Evolutionary conservation across 2,888 invertebrate species (phyloP), one percentile per base, ranked within the genome.

Genomic region (Autographa pulchrina): DNA sequence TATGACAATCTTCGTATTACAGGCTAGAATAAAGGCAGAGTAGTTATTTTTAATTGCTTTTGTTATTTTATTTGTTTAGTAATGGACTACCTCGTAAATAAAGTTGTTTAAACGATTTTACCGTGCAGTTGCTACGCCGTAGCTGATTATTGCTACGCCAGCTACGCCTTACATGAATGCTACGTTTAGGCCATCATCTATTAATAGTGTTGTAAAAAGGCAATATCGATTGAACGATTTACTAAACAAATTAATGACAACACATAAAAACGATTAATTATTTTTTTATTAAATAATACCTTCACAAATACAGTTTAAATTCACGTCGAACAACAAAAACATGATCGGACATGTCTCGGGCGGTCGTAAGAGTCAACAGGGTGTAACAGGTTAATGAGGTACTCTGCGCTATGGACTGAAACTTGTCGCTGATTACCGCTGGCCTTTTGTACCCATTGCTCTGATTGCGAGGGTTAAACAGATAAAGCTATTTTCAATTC

Each of bases 371-470:
- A 66, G 8, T 59, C 31, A 80, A 68, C 64, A 9, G 70, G 14
- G 64, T 70, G 68, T 31, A 73, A 67, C 68, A 38, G 14, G 68
- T 32, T 76, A 80, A 72, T 70, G 68, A 66, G 58, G 35, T 35
- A 56, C 52, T 65, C 54, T 14, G 62, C 52, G 62, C 64, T 56
- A 68, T 64, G 70, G 13, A 60, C 63, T 67, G 67, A 56, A 48
- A 35, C 62, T 54, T 63, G 63, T 71, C 7, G 41, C 52, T 58
- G 70, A 58, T 43, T 31, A 25, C 48, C 25, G 43, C n/a, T 60
- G 25, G 16, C 48, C 59, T 59, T 69, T 63, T 41, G 60, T 31
- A 1, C 41, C 18, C 20, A 59, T 31, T 59, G 32, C 31, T 31
- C 16, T 32, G 54, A 56, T 25, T 56, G 20, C 54, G 25, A 56